These are phyloP conservation scores for Yponomeuta plumbellus DNA, from an alignment of 2,888 invertebrate species.

Conservation along the genomic window DNA sequence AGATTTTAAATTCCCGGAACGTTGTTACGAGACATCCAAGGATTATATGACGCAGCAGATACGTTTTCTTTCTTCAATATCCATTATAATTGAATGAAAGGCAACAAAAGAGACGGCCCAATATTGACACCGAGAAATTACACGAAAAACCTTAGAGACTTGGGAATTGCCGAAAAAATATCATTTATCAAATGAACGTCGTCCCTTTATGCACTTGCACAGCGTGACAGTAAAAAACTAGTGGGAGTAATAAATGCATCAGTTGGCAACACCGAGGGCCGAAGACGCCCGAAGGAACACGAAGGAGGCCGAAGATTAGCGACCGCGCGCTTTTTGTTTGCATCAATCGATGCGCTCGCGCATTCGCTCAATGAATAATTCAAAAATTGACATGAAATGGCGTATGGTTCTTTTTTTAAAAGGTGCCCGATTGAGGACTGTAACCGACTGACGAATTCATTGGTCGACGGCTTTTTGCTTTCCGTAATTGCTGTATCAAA, in stretches of 20 bases:
- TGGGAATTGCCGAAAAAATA: constrained; percentile 44
- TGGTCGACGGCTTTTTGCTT: constrained; percentile 72
- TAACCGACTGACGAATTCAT: constrained; percentile 77
- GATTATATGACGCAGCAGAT: constrained; percentile 51
- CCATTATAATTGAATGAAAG: constrained; percentile 40
- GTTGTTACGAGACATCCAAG: constrained; percentile 42
- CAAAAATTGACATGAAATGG: constrained; percentile 77
- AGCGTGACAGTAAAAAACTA: constrained; percentile 72
- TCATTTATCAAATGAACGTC: constrained; percentile 74
- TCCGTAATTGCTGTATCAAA: constrained; percentile 68
- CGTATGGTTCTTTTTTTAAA: constrained; percentile 76
- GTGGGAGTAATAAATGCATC: constrained; percentile 67
- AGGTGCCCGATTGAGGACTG: constrained; percentile 77
- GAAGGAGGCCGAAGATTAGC: constrained; percentile 74
- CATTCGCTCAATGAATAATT: constrained; percentile 76
- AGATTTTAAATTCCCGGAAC: constrained; percentile 37
- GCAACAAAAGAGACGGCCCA: constrained; percentile 44
- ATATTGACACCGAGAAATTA: constrained; percentile 62
- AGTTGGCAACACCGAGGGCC: constrained; percentile 66
- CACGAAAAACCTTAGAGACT: constrained; percentile 41
- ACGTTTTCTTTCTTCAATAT: constrained; percentile 43
- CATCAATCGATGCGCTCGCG: constrained; percentile 76
- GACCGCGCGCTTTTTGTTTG: constrained; percentile 72
- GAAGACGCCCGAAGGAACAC: constrained; percentile 52
- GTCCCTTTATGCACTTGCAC: constrained; percentile 69